A percentile compares a stretch with the other conserved stretches of the same genome.
Conservation (phyloP, 1,140 invertebrate species). For the Drosophila varians region DNA sequence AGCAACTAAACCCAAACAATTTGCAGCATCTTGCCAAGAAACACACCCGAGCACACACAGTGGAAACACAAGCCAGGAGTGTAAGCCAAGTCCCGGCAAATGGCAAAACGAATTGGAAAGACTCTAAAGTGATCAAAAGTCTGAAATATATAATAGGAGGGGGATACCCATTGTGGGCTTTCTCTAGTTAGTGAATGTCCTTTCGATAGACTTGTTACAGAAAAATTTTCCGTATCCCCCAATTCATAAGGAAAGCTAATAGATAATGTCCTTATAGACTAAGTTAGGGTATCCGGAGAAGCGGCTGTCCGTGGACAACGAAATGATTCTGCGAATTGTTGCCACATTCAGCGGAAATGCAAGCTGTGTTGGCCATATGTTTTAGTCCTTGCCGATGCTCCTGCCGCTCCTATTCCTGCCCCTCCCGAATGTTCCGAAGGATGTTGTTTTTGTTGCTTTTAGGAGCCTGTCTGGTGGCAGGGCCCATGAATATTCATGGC, state of each 20-base stretch:
- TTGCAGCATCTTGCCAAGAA: conserved; percentile 64
- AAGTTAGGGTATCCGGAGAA: conserved; percentile 22
- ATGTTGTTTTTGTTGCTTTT: conserved; percentile 26
- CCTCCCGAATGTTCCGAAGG: background rate
- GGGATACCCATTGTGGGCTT: too few relatives aligned
- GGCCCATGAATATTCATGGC: conserved; percentile 77
- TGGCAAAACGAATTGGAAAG: background rate
- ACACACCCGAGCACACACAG: conserved; percentile 54
- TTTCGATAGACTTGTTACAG: too few relatives aligned
- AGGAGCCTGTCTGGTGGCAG: conserved; percentile 54
- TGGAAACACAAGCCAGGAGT: background rate
- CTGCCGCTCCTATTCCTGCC: background rate
- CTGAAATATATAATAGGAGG: too few relatives aligned
- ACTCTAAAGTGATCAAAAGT: background rate
- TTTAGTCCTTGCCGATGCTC: conserved; percentile 9
- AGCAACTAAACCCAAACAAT: conserved; percentile 55
- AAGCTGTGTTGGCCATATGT: conserved; percentile 60
- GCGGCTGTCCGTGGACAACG: conserved; percentile 52
- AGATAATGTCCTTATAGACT: too few relatives aligned
- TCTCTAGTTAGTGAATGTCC: too few relatives aligned
- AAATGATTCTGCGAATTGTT: conserved; percentile 74
- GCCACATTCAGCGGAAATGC: conserved; percentile 75
- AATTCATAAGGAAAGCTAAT: background rate
- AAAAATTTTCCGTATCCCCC: too few relatives aligned
- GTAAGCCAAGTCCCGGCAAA: background rate